Percentiles rank a stretch among this genome's conserved stretches.
Evolutionary conservation across 2,888 invertebrate genomes (phyloP).

Genomic region (Coecobrya sp.): DNA sequence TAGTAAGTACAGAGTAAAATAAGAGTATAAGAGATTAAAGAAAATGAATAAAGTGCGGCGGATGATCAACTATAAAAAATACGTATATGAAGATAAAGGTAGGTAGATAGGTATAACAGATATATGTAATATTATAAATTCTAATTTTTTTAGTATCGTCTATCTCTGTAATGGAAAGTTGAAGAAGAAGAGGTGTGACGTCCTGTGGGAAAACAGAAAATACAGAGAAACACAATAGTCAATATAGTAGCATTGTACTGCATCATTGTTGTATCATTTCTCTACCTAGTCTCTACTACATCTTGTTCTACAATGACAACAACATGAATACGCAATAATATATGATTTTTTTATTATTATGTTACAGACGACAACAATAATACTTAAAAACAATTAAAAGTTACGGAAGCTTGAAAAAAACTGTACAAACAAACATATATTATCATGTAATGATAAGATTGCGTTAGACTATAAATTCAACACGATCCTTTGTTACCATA

Average conservation of each 20-base stretch:
- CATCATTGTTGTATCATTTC: constrained; percentile 50
- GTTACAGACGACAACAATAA: constrained; percentile 52
- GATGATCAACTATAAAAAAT: constrained; percentile 16
- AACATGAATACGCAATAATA: constrained; percentile 58
- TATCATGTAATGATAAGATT: constrained; percentile 49
- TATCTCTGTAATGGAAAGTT: constrained; percentile 87
- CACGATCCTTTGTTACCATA: not conserved
- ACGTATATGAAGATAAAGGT: not conserved
- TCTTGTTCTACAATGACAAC: constrained; percentile 32
- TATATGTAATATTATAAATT: constrained; percentile 32
- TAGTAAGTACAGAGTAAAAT: constrained; percentile 47
- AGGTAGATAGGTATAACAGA: constrained; percentile 35
- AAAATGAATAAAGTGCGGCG: constrained; percentile 38
- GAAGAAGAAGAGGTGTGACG: constrained; percentile 87
- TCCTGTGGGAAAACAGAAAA: constrained; percentile 86
- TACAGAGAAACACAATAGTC: constrained; percentile 78
- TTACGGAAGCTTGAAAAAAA: constrained; percentile 44
- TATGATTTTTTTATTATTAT: constrained; percentile 18
- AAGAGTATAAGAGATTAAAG: constrained; percentile 13
- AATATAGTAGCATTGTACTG: constrained; percentile 65
- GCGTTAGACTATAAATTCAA: not conserved
- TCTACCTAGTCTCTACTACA: not conserved
- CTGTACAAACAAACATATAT: not conserved
- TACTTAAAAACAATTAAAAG: constrained; percentile 9
- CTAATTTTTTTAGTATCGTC: constrained; percentile 85